Percentiles rank a stretch among this genome's conserved stretches.
phyloP scores from a whole-genome alignment of 2,113 vertebrate species.

The Lagenorhynchus albirostris region DNA sequence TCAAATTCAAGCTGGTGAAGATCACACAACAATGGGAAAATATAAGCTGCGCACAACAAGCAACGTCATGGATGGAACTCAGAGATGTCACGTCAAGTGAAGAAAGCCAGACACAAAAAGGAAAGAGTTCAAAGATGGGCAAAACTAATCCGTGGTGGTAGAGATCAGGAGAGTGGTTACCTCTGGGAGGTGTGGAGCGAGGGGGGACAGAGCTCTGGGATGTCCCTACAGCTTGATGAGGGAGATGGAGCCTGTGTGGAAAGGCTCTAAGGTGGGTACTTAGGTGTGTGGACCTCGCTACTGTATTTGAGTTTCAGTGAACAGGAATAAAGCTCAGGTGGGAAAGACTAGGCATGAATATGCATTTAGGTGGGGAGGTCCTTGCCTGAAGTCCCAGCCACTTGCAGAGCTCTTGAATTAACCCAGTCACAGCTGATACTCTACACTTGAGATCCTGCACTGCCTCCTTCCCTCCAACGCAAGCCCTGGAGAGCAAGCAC shows the following conservation, averaged over 20 bases:
- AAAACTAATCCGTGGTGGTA: fast-evolving
- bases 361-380: fast-evolving
- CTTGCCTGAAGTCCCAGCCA: neutral
- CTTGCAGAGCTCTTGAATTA: neutral
- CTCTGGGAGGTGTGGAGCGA: fast-evolving
- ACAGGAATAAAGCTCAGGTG: neutral
- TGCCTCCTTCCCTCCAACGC: neutral
- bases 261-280: neutral
- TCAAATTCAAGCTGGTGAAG: too few relatives aligned
- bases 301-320: fast-evolving
- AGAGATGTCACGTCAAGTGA: fast-evolving
- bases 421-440: neutral
- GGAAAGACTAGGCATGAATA: neutral
- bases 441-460: fast-evolving
- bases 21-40: neutral
- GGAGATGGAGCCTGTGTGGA: fast-evolving
- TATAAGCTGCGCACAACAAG: fast-evolving
- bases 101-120: neutral
- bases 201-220: fast-evolving
- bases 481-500: neutral
- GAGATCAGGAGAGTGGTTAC: neutral
- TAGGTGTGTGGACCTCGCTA: neutral
- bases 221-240: fast-evolving
- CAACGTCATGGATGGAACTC: fast-evolving
- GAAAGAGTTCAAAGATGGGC: too few relatives aligned